Evolutionary conservation across 2,888 invertebrate genomes (phyloP), one percentile per base, ranked within the genome.

Genomic region (Drosophila stalkeri): DNA sequence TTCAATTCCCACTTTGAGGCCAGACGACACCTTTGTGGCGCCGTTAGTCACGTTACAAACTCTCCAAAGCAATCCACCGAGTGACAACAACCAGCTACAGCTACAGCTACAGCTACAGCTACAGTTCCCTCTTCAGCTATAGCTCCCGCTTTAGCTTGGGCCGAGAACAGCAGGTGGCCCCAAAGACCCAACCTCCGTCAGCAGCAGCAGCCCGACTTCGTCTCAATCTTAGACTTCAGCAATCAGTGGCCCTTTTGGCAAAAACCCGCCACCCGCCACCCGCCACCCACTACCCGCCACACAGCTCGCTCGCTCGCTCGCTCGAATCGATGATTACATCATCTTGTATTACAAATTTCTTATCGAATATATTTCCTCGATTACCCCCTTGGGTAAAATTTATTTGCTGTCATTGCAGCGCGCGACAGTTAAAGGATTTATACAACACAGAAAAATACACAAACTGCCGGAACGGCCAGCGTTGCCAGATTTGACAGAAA

Each of bases 341-440:
- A 89, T 84, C 86, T 86, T 86, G 80, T 80, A 80, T 82, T 85
- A 87, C 91, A 83, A 89, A 91, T 88, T 90, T 90, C 84, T 79
- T 81, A 91, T 91, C 92, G 91, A 92, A 90, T 90, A 88, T 91
- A 89, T 90, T 88, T 84, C 82, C 88, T 90, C 92, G 92, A 92
- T 92, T 92, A 92, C 92, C 89, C 92, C 92, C 92, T 86, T 89
- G 92, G 92, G 92, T 92, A 82, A 90, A 92, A 92, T 92, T 91
- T 92, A 92, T 92, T 91, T 92, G 87, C 91, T 90, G 88, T 90
- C 90, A 86, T 81, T 91, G 90, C 72, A 72, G 64, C 68, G 73
- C 80, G 84, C 90, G 91, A 91, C 91, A 90, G 88, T 89, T 88
- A 90, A 91, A 91, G 91, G 90, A 90, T 90, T 91, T 90, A 89